Evolutionary conservation across 2,888 invertebrate species (phyloP).

Genomic region (Tridacna gigas): DNA sequence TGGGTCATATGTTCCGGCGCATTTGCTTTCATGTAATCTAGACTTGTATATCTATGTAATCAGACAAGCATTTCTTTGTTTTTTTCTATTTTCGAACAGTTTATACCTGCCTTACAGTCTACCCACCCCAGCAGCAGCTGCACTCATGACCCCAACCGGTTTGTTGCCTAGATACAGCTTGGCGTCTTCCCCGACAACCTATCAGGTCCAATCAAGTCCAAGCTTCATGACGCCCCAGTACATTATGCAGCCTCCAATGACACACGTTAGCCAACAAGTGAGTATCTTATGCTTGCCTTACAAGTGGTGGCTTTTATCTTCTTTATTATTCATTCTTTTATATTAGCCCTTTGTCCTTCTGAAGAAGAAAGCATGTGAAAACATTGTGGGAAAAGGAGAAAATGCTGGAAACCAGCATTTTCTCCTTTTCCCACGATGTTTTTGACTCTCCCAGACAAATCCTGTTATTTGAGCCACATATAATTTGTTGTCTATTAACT

Average conservation of each 20-base stretch:
- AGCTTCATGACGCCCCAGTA: slow-evolving; percentile 74
- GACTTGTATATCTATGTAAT: neutral
- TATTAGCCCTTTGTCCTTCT: no score
- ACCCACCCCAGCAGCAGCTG: slow-evolving; percentile 67
- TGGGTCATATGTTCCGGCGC: no score
- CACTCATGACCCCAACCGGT: slow-evolving; percentile 75
- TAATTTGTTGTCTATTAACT: no score
- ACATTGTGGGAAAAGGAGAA: no score
- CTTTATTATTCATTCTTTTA: no score
- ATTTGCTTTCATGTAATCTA: neutral
- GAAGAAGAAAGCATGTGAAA: no score
- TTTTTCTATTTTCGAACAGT: slow-evolving; percentile 43
- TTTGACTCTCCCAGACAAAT: no score
- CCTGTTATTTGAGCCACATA: no score
- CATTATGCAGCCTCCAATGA: slow-evolving; percentile 80
- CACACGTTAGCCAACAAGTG: slow-evolving; percentile 73
- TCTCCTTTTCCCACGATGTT: no score
- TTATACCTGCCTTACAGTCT: slow-evolving; percentile 77
- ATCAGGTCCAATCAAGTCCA: slow-evolving; percentile 78
- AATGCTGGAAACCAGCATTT: no score
- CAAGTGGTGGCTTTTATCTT: no score
- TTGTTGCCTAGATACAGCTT: slow-evolving; percentile 78
- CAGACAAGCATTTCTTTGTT: neutral
- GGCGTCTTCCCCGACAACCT: slow-evolving; percentile 82
- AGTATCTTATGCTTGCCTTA: neutral